phyloP scores from a whole-genome alignment of 2,797 vertebrate genomes.

The Aphelocoma californica region DNA sequence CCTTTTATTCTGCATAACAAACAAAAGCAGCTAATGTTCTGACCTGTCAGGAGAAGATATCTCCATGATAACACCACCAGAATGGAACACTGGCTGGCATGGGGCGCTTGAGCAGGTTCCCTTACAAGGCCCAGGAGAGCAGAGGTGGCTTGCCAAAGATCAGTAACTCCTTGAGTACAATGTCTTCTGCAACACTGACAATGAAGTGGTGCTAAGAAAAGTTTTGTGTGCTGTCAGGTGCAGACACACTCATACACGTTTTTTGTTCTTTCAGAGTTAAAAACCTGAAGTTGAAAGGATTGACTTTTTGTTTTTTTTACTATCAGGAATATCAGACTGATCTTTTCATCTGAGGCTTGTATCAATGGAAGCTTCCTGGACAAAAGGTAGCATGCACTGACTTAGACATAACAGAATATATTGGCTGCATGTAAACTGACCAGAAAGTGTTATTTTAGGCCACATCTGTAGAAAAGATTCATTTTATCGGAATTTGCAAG shows the following conservation, averaged over 20 bases:
- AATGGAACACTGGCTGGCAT: background rate
- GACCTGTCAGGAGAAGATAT: background rate
- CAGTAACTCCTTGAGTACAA: background rate
- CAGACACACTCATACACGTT: fast-evolving
- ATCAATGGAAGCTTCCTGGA: conserved; percentile 82
- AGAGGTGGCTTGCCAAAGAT: background rate
- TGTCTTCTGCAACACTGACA: background rate
- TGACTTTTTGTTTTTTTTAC: background rate
- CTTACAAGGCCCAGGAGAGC: background rate
- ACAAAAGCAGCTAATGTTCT: background rate
- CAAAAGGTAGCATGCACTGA: conserved; percentile 71
- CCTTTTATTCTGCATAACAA: background rate
- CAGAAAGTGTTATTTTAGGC: background rate
- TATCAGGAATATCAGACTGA: conserved; percentile 61
- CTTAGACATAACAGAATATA: background rate
- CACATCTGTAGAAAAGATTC: background rate
- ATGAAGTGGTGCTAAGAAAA: background rate
- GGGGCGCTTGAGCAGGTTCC: background rate
- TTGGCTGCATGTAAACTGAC: background rate
- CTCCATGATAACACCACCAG: background rate
- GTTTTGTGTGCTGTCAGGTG: background rate
- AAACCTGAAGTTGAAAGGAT: background rate
- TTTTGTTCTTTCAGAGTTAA: background rate
- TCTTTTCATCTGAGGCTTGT: conserved; percentile 81
- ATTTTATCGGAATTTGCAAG: background rate